A percentile compares a stretch with the other conserved stretches of the same genome.
Evolutionary conservation across 37 sponge, comb jelly and placozoan genomes (phyloP).

Genomic region (Hexactinellida sp.): DNA sequence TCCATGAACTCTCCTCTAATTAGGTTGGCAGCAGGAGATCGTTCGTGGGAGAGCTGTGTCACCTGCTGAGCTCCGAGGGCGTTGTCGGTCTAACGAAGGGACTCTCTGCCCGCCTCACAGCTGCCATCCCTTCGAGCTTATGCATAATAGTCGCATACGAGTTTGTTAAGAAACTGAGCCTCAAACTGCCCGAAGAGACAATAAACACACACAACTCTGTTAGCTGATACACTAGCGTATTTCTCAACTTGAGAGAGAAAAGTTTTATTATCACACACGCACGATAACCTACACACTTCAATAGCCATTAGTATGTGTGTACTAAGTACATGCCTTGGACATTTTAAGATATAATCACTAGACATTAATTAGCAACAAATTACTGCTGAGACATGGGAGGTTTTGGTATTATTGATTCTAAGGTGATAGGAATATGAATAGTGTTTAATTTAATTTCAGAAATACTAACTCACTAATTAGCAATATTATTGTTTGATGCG

Average conservation of each 20-base stretch:
- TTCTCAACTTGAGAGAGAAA: not conserved
- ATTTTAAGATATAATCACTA: not conserved
- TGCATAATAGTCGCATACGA: slow-evolving; percentile 74
- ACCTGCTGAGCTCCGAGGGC: slow-evolving; percentile 74
- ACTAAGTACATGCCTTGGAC: not conserved
- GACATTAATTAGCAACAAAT: too few species aligned
- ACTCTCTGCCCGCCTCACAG: slow-evolving; percentile 62
- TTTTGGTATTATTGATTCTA: too few species aligned
- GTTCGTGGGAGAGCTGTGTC: slow-evolving; percentile 20
- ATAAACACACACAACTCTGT: not conserved
- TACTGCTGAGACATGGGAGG: too few species aligned
- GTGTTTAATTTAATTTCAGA: too few species aligned
- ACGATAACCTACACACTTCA: not conserved
- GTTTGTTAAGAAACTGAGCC: slow-evolving; percentile 67
- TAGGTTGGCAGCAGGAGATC: slow-evolving; percentile 46
- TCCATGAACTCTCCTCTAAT: not conserved
- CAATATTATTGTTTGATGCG: too few species aligned
- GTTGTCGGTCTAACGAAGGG: slow-evolving; percentile 46
- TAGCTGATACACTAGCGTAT: not conserved
- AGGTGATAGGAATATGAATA: too few species aligned
- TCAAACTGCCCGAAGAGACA: not conserved
- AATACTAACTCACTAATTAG: too few species aligned
- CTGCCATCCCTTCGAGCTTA: slow-evolving; percentile 46
- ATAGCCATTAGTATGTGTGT: not conserved
- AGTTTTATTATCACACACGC: not conserved